phyloP scores from a whole-genome alignment of 2,113 vertebrate species.

The Xiphias gladius region DNA sequence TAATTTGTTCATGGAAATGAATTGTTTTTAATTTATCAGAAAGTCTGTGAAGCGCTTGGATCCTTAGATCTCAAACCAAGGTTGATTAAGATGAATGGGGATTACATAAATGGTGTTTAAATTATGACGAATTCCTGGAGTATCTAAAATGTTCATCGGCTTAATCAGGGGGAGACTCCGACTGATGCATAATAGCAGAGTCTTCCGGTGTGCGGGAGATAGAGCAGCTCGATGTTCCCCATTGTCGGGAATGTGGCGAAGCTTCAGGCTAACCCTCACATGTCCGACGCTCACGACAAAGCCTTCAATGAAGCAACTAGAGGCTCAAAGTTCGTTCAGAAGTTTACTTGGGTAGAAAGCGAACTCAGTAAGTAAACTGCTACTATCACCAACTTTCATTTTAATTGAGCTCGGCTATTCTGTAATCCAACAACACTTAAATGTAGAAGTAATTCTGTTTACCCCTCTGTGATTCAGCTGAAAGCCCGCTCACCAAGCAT shows the following conservation, averaged over 20 bases:
- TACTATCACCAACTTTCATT: no score
- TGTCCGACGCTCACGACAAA: slow-evolving; percentile 36
- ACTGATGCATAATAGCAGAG: background rate
- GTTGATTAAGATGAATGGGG: slow-evolving; percentile 37
- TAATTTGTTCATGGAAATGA: background rate
- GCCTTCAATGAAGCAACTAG: slow-evolving; percentile 45
- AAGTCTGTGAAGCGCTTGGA: slow-evolving; percentile 8
- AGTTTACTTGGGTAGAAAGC: slow-evolving; percentile 20
- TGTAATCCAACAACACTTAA: no score
- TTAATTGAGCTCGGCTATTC: no score
- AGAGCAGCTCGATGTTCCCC: slow-evolving; percentile 10
- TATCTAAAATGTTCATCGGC: slow-evolving; percentile 35
- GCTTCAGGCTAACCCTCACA: slow-evolving; percentile 44
- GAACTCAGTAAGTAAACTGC: background rate
- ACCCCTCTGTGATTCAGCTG: no score
- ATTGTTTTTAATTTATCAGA: background rate
- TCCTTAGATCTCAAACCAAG: slow-evolving; percentile 22
- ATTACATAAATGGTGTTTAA: slow-evolving; percentile 30
- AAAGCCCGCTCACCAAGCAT: no score
- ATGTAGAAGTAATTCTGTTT: no score
- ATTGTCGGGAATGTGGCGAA: slow-evolving; percentile 6
- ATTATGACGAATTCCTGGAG: slow-evolving; percentile 22
- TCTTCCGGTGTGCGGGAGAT: slow-evolving; percentile 30
- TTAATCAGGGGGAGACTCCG: slow-evolving; percentile 22
- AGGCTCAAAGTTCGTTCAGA: slow-evolving; percentile 13